Evolutionary conservation across 2,888 invertebrate species (phyloP).

Genomic region (Halictus quadricinctus): DNA sequence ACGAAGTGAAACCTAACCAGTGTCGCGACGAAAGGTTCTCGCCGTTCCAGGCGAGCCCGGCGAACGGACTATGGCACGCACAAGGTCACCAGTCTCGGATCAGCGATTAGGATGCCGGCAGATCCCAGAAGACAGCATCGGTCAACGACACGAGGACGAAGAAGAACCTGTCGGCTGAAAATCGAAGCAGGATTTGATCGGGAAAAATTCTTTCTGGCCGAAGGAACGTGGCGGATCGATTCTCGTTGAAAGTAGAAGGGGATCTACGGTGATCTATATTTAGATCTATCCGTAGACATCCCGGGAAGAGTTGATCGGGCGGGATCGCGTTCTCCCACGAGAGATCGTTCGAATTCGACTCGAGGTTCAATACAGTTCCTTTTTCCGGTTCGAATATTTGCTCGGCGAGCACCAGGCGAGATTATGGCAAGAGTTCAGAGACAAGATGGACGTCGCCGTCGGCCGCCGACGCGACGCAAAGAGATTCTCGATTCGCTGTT

Average conservation of each 20-base stretch:
- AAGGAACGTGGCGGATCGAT: not conserved
- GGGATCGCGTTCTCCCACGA: not conserved
- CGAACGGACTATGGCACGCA: not conserved
- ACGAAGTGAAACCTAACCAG: conserved; percentile 9
- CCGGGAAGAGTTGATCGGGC: no score
- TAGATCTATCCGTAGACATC: not conserved
- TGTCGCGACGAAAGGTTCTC: not conserved
- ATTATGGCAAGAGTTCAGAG: not conserved
- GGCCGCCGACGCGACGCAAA: conserved; percentile 20
- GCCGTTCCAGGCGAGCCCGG: conserved; percentile 9
- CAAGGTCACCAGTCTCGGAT: not conserved
- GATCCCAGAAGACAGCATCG: not conserved
- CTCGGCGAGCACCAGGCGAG: not conserved
- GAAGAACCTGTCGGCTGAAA: not conserved
- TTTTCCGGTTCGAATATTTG: not conserved
- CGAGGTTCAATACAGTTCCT: not conserved
- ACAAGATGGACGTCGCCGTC: not conserved
- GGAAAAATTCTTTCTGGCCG: not conserved
- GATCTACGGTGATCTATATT: not conserved
- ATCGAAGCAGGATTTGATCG: not conserved
- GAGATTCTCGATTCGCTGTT: conserved; percentile 10
- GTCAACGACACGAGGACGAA: not conserved
- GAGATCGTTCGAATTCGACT: not conserved
- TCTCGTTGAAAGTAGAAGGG: not conserved
- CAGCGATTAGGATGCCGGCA: not conserved